Evolutionary conservation across 30 jellyfish, hydroid and myxozoan species (phyloP).

Genomic region (Aurelia sp.): DNA sequence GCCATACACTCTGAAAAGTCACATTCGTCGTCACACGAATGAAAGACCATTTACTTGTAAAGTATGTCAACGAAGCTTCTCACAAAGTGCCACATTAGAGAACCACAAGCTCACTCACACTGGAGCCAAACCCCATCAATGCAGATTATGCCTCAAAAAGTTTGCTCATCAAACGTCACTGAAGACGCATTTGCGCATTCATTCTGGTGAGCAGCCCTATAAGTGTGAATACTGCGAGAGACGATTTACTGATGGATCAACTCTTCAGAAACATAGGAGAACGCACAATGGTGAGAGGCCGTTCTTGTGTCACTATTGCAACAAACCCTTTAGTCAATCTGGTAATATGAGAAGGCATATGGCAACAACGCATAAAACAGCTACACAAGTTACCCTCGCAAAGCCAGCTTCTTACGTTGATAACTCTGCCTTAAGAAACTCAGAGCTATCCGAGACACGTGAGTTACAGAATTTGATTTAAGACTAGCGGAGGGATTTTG

Average conservation of each 20-base stretch:
- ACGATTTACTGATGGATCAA: conserved; percentile 82
- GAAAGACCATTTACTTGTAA: conserved; percentile 70
- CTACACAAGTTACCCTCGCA: no score
- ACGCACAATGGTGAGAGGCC: conserved; percentile 86
- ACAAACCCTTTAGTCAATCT: conserved; percentile 72
- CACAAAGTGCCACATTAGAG: conserved; percentile 79
- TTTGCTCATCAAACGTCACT: conserved; percentile 74
- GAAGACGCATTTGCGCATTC: conserved; percentile 80
- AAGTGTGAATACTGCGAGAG: conserved; percentile 61
- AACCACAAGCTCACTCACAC: conserved; percentile 80
- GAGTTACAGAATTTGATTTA: no score
- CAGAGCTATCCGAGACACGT: no score
- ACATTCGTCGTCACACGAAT: conserved; percentile 76
- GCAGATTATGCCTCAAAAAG: conserved; percentile 59
- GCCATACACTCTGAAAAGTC: conserved; percentile 75
- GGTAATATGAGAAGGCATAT: conserved; percentile 85
- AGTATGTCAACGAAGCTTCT: conserved; percentile 70
- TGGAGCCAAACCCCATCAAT: conserved; percentile 77
- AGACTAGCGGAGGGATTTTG: no score
- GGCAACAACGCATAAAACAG: conserved; percentile 64
- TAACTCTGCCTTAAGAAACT: no score
- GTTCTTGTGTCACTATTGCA: conserved; percentile 55
- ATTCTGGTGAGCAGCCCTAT: conserved; percentile 84
- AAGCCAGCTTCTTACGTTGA: no score
- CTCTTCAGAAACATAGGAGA: conserved; percentile 77